These are phyloP conservation scores for Bettongia penicillata DNA, from an alignment of 2,113 vertebrate genomes.

Conservation along the genomic window DNA sequence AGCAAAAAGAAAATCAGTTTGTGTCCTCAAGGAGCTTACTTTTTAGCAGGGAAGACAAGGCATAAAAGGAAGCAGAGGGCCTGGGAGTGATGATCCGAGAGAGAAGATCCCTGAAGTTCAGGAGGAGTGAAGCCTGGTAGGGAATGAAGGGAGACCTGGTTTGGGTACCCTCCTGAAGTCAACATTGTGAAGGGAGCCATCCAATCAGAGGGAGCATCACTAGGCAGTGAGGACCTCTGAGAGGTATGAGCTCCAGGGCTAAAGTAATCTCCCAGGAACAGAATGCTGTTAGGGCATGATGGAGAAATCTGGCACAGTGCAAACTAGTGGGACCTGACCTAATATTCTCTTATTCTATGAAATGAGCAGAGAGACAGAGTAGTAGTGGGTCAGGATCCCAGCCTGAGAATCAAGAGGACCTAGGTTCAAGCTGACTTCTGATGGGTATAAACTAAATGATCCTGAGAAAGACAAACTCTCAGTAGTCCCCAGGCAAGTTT, in stretches of 20 bases:
- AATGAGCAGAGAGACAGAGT: background rate
- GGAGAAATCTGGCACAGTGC: background rate
- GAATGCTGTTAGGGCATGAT: background rate
- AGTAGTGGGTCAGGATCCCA: background rate
- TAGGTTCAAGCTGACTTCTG: background rate
- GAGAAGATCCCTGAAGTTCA: background rate
- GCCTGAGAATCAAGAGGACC: background rate
- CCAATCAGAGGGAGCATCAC: background rate
- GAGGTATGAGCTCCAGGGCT: background rate
- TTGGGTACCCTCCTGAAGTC: background rate
- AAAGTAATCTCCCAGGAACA: background rate
- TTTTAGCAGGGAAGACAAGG: background rate
- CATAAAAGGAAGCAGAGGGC: background rate
- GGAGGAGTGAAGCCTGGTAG: background rate
- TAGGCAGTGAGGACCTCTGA: background rate
- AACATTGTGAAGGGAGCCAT: background rate
- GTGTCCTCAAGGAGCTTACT: background rate
- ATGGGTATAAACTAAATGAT: background rate
- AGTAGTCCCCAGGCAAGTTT: background rate
- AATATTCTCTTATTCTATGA: background rate
- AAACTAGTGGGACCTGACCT: background rate
- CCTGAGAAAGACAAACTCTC: background rate
- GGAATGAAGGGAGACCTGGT: background rate
- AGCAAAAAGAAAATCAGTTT: background rate
- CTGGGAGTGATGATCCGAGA: background rate